phyloP scores from a whole-genome alignment of 2,797 vertebrate species.

The Somateria mollissima region DNA sequence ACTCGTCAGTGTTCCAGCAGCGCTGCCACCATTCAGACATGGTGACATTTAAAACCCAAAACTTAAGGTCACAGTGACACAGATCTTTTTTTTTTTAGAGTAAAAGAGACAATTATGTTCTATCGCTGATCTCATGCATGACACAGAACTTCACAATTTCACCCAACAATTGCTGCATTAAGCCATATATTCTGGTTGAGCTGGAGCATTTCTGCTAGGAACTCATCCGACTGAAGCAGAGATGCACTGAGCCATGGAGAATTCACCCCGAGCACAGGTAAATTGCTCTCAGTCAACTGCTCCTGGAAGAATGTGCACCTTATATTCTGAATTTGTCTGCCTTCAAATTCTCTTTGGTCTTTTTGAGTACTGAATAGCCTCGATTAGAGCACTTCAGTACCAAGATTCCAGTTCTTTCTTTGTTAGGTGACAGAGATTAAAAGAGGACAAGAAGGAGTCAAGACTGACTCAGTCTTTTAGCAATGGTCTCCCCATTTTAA shows the following conservation, averaged over 20 bases:
- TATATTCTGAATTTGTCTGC: background rate
- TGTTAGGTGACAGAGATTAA: background rate
- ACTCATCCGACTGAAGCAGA: background rate
- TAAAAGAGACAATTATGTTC: background rate
- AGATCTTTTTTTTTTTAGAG: background rate
- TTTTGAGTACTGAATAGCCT: background rate
- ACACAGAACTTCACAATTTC: background rate
- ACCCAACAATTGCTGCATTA: background rate
- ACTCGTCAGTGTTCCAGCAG: background rate
- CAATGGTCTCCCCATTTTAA: background rate
- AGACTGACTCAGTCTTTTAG: background rate
- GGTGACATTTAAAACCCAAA: background rate
- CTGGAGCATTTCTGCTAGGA: background rate
- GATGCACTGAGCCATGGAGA: background rate
- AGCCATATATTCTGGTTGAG: background rate
- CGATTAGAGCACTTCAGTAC: background rate
- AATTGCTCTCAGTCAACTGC: background rate
- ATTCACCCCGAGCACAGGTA: background rate
- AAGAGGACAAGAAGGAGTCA: background rate
- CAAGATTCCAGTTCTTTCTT: background rate
- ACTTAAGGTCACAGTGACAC: background rate
- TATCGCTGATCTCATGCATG: background rate
- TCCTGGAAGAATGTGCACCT: background rate
- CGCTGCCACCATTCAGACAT: background rate
- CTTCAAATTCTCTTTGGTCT: background rate